A percentile compares a stretch with the other conserved stretches of the same genome.
Conservation (phyloP, 2,888 invertebrate genomes). For the Pogonocherus hispidulus region DNA sequence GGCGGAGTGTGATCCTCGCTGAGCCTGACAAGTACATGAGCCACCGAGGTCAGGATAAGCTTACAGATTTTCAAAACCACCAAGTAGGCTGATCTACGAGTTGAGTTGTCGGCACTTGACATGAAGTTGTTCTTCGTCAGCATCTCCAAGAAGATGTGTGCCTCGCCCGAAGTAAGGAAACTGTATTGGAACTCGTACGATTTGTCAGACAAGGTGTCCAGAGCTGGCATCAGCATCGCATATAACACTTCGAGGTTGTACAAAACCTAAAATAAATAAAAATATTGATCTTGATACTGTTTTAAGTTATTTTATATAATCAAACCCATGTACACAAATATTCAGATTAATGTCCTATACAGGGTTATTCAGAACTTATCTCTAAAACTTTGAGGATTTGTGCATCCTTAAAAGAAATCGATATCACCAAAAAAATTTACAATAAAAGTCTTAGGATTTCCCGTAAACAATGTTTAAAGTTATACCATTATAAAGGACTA, state of each 20-base stretch:
- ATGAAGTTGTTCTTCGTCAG: constrained; percentile 88
- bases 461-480: no score
- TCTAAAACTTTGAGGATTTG: no score
- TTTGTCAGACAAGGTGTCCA: constrained; percentile 81
- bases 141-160: constrained; percentile 82
- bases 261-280: constrained; percentile 73
- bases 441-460: no score
- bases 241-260: constrained; percentile 79
- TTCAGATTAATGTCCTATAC: no score
- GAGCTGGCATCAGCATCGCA: constrained; percentile 91
- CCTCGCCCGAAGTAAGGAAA: constrained; percentile 78
- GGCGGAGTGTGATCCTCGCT: constrained; percentile 67
- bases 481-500: no score
- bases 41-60: constrained; percentile 88
- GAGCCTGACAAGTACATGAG: constrained; percentile 78
- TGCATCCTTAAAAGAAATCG: no score
- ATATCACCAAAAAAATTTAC: no score
- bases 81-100: constrained; percentile 82
- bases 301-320: no score
- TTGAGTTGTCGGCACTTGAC: constrained; percentile 81
- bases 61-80: constrained; percentile 91
- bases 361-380: no score
- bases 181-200: constrained; percentile 79
- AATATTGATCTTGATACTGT: no score
- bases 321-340: no score